Conservation (phyloP, 2,888 invertebrate species). For the Eilema depressum region DNA sequence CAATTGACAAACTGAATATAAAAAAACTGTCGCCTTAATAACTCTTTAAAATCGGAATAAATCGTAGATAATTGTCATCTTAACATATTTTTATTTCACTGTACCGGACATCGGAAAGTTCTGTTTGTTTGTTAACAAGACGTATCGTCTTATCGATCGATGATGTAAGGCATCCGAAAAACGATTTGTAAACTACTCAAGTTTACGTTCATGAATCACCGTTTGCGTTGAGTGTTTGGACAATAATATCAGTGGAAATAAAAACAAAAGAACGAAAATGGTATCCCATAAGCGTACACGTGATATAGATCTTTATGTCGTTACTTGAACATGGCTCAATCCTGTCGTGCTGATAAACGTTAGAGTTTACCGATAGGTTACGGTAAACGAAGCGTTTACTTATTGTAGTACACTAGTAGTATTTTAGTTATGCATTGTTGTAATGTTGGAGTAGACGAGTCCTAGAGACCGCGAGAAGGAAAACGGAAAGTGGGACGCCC, state of each 20-base stretch:
- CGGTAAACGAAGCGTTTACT: slow-evolving; percentile 7
- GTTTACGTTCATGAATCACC: slow-evolving; percentile 52
- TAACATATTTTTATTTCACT: neutral
- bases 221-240: slow-evolving; percentile 38
- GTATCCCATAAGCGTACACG: neutral
- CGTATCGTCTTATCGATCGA: slow-evolving; percentile 35
- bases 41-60: neutral
- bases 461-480: too few species aligned
- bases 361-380: slow-evolving; percentile 3
- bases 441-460: too few species aligned
- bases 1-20: too few species aligned
- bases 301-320: neutral
- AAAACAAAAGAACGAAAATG: slow-evolving; percentile 22
- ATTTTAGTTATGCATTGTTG: neutral
- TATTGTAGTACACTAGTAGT: neutral
- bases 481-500: too few species aligned
- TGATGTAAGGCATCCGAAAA: slow-evolving; percentile 51
- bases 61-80: neutral
- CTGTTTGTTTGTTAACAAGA: slow-evolving; percentile 10
- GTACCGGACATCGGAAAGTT: neutral
- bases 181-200: slow-evolving; percentile 43
- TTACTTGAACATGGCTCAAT: neutral
- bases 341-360: slow-evolving; percentile 1
- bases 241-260: slow-evolving; percentile 42
- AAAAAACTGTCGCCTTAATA: neutral